Percentiles rank a stretch among this genome's conserved stretches.
Evolutionary conservation across 2,113 vertebrate genomes (phyloP).

Genomic region (Dicrurus megarhynchus): DNA sequence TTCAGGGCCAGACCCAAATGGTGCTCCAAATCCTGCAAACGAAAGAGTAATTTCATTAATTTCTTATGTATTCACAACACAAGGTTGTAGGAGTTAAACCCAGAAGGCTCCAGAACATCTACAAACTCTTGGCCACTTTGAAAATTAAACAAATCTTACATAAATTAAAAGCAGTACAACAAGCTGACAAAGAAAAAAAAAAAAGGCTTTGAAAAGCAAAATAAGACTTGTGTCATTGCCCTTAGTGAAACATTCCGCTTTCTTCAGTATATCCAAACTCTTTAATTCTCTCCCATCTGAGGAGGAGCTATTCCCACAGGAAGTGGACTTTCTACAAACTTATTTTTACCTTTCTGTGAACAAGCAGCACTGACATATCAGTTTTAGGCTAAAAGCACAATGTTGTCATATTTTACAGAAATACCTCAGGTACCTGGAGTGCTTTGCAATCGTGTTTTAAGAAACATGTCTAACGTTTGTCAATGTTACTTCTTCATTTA

Average conservation of each 20-base stretch:
- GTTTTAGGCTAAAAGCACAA: not conserved
- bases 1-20: constrained; percentile 93
- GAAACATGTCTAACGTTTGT: constrained; percentile 38
- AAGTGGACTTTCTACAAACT: not conserved
- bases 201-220: not conserved
- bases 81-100: not conserved
- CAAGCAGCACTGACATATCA: not conserved
- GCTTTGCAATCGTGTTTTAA: not conserved
- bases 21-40: constrained; percentile 91
- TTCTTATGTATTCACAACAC: not conserved
- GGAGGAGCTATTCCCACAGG: not conserved
- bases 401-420: not conserved
- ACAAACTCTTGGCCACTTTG: not conserved
- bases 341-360: not conserved
- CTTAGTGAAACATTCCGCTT: not conserved
- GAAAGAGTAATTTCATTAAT: not conserved
- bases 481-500: not conserved
- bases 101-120: not conserved
- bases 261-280: not conserved
- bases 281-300: not conserved
- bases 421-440: not conserved
- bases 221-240: not conserved
- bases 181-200: not conserved
- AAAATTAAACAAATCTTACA: not conserved
- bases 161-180: not conserved